Evolutionary conservation across 2,113 vertebrate species (phyloP), one percentile per base, ranked within the genome.

Genomic region (Atractosteus spatula): DNA sequence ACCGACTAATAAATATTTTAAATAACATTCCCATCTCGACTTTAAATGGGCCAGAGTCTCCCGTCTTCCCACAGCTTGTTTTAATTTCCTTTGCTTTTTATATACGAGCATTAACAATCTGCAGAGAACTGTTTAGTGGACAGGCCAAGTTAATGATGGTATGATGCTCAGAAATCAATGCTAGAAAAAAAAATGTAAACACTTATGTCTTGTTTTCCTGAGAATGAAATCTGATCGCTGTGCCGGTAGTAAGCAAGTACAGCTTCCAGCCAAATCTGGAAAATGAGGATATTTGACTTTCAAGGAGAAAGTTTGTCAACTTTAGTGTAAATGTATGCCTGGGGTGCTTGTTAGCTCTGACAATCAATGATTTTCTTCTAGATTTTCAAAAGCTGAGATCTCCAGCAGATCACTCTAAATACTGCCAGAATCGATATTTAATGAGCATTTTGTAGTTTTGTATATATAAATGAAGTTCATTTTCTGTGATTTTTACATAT

Each of bases 361-460:
- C 74, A 80, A 81, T 77, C 71, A 77, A 77, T 79, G 74, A 5
- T 76, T 78, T 71, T 69, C 71, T 54, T 51, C 71, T 66, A 63
- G 74, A 72, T 76, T 71, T 29, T 71, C 16, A 66, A 77, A 76
- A 72, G 41, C 57, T 59, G 56, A 68, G 72, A 71, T 64, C 71
- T 57, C 62, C 6, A 10, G 56, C 68, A 56, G 62, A 76, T 67
- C 64, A 55, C 57, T 70, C 69, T 69, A 56, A 64, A 64, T 47
- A 70, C 70, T 47, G 29, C 64, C 13, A 14, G 57, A 59, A 78
- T 82, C 77, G 76, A 77, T 82, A 72, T 76, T 76, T 72, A 76
- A 80, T 68, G 70, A 74, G 59, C 29, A 71, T 70, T 80, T 51
- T 78, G 42, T 65, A 51, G 62, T 57, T 71, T 71, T 73, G 54